Base-by-base conservation (phyloP, 2,113 vertebrate species). In the Halichoeres trimaculatus region DNA sequence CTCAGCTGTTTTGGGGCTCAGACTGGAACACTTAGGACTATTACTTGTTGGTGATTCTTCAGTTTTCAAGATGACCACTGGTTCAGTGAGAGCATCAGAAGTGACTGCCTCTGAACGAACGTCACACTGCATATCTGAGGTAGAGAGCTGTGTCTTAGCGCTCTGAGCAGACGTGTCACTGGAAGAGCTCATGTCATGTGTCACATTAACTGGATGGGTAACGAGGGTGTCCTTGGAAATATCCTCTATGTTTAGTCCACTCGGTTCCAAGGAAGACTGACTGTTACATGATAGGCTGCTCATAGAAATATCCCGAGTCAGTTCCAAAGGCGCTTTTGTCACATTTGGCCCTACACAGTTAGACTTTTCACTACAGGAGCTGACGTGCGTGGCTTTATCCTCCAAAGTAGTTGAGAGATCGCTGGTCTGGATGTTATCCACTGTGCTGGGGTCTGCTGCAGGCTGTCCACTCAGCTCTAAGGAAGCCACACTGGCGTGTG, bases 271-370 rank as follows among this genome's bases (percentile, higher is more conserved):
- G 22, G 68, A 79, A 16, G 64, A 61, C 12, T 10, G 24, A 22
- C 22, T 60, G 26, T 73, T 72, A 63, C 78, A 75, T 19, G 65
- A 58, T 78, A 35, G 23, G 72, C 41, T 72, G 22, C 9, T 36
- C 54, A 63, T 10, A 36, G 80, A 85, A 71, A 78, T 61, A 66
- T 89, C 80, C 5, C 4, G 64, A 57, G 74, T 81, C 24, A 8
- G 56, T 36, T 78, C 79, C 19, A 83, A 55, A 13, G 65, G 38
- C 2, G 50, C 22, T 56, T 80, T 83, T 4, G 47, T 24, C 12
- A 8, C 1, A 17, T 51, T 83, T 53, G 38, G 64, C 30, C 5
- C 41, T 10, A 5, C 47, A 69, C 14, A 58, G 5, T 60, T 66
- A 23, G 85, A 72, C 1, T 61, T 56, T 20, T 70, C 58, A 50